Evolutionary conservation across 2,888 invertebrate genomes (phyloP).

Genomic region (Drosophila greeni): DNA sequence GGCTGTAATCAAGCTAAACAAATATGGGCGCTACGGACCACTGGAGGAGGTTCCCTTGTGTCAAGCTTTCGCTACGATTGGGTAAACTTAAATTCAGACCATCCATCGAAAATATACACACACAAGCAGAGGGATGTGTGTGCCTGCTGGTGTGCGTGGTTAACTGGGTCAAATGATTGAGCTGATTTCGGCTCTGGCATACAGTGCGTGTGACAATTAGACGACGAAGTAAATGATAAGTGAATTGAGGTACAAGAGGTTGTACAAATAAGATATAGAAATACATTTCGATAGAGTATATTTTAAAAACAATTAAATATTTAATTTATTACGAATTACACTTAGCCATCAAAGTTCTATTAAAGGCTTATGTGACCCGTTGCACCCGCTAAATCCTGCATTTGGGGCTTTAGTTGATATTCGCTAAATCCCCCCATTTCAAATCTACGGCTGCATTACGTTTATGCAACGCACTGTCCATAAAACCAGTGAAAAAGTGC

Average conservation of each 20-base stretch:
- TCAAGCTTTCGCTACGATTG: slow-evolving; percentile 52
- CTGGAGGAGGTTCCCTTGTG: slow-evolving; percentile 43
- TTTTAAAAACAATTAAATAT: not conserved
- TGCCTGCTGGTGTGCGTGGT: slow-evolving; percentile 11
- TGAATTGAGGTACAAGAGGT: not conserved
- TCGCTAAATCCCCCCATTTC: slow-evolving; percentile 8
- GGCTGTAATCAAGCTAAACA: slow-evolving; percentile 71
- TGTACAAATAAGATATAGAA: not conserved
- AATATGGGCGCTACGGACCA: slow-evolving; percentile 47
- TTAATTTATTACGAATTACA: not conserved
- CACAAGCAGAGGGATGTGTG: slow-evolving; percentile 8
- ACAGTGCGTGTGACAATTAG: slow-evolving; percentile 21
- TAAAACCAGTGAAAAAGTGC: slow-evolving; percentile 23
- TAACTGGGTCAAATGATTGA: slow-evolving; percentile 62
- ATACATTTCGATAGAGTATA: not conserved
- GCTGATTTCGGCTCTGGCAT: slow-evolving; percentile 38
- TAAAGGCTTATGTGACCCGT: not conserved
- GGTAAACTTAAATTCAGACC: slow-evolving; percentile 48
- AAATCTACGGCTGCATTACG: slow-evolving; percentile 19
- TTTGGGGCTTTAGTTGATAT: slow-evolving; percentile 10
- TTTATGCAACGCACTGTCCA: slow-evolving; percentile 40
- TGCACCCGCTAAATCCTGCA: not conserved
- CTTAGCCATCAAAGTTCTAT: slow-evolving; percentile 1
- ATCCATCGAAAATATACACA: slow-evolving; percentile 24
- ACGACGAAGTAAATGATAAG: not conserved